These are phyloP conservation scores for Smutsia gigantea DNA, from an alignment of 2,797 vertebrate species.

Conservation along the genomic window DNA sequence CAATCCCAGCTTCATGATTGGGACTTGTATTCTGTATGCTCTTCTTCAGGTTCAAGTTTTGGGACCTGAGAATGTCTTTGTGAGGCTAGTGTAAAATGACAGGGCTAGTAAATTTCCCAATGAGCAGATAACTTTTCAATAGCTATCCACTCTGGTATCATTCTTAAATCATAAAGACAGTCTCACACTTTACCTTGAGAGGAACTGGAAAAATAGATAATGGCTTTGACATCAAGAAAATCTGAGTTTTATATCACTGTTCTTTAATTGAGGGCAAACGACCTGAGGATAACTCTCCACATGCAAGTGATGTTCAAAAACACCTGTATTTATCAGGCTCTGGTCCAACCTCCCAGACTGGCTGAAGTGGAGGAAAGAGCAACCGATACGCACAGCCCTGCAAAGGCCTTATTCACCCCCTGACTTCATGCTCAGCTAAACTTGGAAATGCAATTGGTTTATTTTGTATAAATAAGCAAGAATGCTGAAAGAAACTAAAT, in stretches of 20 bases:
- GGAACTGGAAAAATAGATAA: conserved; percentile 39
- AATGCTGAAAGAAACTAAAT: conserved; percentile 85
- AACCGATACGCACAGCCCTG: conserved; percentile 14
- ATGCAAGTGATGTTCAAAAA: not conserved
- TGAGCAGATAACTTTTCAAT: conserved; percentile 38
- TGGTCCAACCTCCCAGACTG: not conserved
- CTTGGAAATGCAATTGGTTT: conserved; percentile 82
- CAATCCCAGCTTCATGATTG: not conserved
- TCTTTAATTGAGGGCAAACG: conserved; percentile 1
- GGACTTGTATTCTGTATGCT: not conserved
- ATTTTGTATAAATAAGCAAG: conserved; percentile 85
- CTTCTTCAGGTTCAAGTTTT: not conserved
- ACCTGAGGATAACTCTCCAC: not conserved
- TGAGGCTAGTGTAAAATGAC: not conserved
- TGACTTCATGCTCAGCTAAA: conserved; percentile 77
- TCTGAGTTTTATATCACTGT: conserved; percentile 6
- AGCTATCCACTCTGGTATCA: not conserved
- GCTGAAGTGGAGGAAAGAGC: not conserved
- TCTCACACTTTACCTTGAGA: conserved; percentile 38
- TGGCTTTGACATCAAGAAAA: conserved; percentile 37
- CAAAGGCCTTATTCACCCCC: conserved; percentile 60
- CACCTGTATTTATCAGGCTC: conserved; percentile 24
- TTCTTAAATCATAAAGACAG: conserved; percentile 37
- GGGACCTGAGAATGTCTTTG: not conserved
- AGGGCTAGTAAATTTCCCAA: not conserved